Evolutionary conservation across 2,888 invertebrate species (phyloP), one percentile per base, ranked within the genome.

Genomic region (Diplolepis rosae): DNA sequence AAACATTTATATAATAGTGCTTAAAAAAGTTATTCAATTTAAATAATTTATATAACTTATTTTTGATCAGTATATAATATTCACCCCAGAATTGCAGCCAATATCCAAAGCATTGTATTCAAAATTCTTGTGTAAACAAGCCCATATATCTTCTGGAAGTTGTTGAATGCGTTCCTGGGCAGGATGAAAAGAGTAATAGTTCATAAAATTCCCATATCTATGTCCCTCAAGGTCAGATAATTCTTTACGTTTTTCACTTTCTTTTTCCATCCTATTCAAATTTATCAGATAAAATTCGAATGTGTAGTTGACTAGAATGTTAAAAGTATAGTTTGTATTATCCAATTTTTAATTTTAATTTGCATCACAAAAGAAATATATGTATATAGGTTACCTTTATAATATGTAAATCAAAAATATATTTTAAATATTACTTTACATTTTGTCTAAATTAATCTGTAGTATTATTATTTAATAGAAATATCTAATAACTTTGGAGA

Each of bases 181-280:
- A 68, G 94, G 92, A 89, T 96, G 94, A 84, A 96, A 96, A 77
- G 93, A 90, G 86, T 96, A 96, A 86, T 96, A 96, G 89, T 96
- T 96, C 72, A 95, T 95, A 82, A 96, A 96, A 89, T 96, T 96
- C 67, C 96, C 96, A 90, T 91, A 92, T 85, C 92, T 92, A 0
- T 94, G 94, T 39, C 95, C 94, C 24, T 96, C 96, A 15, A 96
- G 95, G 88, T 95, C 92, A 72, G 70, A 69, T 73, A 22, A 27
- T 52, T 52, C 24, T 7, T 1, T 3, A 11, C n/a, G n/a, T n/a
- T 27, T 61, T 35, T 39, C 39, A n/a, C 15, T 24, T n/a, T 39
- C 24, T 39, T 4, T 13, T 39, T 61, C 39, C 61, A 61, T 61
- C 11, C 15, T 45, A 1, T 2, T 1, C 1, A 18, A 1, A 45